A percentile compares a stretch with the other conserved stretches of the same genome.
phyloP scores from a whole-genome alignment of 2,113 vertebrate genomes.

The Amphilophus citrinellus region DNA sequence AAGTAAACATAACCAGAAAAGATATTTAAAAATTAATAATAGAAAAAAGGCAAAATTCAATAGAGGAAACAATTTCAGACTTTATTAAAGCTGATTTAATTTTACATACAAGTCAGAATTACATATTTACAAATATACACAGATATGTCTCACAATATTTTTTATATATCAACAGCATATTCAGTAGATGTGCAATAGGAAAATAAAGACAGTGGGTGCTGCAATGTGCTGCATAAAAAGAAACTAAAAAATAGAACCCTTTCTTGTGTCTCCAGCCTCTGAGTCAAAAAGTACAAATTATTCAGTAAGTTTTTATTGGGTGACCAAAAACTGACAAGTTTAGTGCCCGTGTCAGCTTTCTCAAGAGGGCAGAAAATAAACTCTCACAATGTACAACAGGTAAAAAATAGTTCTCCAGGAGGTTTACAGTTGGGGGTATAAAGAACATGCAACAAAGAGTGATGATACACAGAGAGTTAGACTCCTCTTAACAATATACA shows the following conservation, averaged over 20 bases:
- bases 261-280: slow-evolving; percentile 44
- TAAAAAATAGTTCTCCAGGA: slow-evolving; percentile 41
- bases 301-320: slow-evolving; percentile 43
- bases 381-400: slow-evolving; percentile 48
- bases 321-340: slow-evolving; percentile 52
- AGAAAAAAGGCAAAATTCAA: neutral
- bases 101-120: slow-evolving; percentile 82
- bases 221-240: slow-evolving; percentile 83
- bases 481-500: slow-evolving; percentile 59
- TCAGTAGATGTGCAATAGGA: slow-evolving; percentile 76
- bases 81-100: slow-evolving; percentile 84
- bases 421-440: slow-evolving; percentile 21
- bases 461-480: slow-evolving; percentile 36
- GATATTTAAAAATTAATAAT: neutral
- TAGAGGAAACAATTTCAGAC: slow-evolving; percentile 72
- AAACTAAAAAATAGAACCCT: slow-evolving; percentile 70
- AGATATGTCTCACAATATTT: slow-evolving; percentile 66
- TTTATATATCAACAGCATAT: slow-evolving; percentile 70
- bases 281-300: slow-evolving; percentile 58
- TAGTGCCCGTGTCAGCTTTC: slow-evolving; percentile 59
- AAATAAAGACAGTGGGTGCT: slow-evolving; percentile 79
- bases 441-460: slow-evolving; percentile 60
- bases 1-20: neutral
- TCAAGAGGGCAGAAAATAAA: slow-evolving; percentile 60
- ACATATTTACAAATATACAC: slow-evolving; percentile 84